Evolutionary conservation across 2,888 invertebrate genomes (phyloP).

Genomic region (Hirtodrosophila cameraria): DNA sequence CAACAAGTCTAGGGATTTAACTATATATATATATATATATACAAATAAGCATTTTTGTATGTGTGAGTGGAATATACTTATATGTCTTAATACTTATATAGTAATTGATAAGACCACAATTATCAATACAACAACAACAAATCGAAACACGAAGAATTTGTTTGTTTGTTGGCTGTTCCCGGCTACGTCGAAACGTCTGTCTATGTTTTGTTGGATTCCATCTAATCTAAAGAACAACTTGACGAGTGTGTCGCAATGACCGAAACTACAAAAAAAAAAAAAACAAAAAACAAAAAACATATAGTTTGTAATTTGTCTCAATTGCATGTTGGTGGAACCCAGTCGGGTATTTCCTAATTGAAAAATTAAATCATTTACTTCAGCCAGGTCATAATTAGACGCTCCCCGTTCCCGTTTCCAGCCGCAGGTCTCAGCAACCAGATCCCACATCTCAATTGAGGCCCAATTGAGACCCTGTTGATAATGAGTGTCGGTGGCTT

Average conservation of each 20-base stretch:
- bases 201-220: background rate
- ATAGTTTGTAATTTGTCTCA: slow-evolving; percentile 66
- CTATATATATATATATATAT: slow-evolving; percentile 19
- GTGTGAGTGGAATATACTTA: background rate
- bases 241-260: slow-evolving; percentile 31
- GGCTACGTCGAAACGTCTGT: slow-evolving; percentile 3
- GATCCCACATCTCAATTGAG: slow-evolving; percentile 52
- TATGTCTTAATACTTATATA: slow-evolving; percentile 19
- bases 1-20: slow-evolving; percentile 25
- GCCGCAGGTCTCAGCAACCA: background rate
- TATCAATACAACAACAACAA: slow-evolving; percentile 55
- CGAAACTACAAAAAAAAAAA: too few species aligned
- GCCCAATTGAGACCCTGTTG: slow-evolving; percentile 62
- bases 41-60: background rate
- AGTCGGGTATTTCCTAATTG: slow-evolving; percentile 67
- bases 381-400: slow-evolving; percentile 61
- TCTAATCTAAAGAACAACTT: slow-evolving; percentile 36
- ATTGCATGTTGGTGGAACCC: slow-evolving; percentile 52
- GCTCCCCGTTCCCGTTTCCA: too few species aligned
- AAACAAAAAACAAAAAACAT: too few species aligned
- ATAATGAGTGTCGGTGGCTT: slow-evolving; percentile 63
- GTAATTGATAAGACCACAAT: slow-evolving; percentile 63
- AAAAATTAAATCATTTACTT: slow-evolving; percentile 78
- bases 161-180: slow-evolving; percentile 29
- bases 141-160: slow-evolving; percentile 42